These are phyloP conservation scores for Furnarius figulus DNA, from an alignment of 2,113 vertebrate species.

Conservation along the genomic window DNA sequence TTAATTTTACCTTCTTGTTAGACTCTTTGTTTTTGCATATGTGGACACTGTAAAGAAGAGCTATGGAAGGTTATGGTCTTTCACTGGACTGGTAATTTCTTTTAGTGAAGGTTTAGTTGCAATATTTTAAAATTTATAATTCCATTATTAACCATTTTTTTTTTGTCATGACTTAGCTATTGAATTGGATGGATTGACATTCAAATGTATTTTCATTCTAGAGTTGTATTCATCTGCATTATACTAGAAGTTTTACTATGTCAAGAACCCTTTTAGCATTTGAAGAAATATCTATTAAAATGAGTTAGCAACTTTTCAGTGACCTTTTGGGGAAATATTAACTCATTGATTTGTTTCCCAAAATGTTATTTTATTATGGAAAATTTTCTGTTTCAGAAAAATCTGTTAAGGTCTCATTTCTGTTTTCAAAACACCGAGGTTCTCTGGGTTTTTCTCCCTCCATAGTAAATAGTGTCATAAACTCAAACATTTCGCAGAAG, in stretches of 20 bases:
- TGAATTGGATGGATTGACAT: not conserved
- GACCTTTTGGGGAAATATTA: not conserved
- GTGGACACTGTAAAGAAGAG: not conserved
- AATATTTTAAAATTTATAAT: conserved; percentile 1
- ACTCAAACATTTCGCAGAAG: not conserved
- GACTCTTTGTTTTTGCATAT: not conserved
- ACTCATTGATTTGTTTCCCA: not conserved
- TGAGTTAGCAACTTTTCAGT: not conserved
- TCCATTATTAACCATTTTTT: not conserved
- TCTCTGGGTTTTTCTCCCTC: not conserved
- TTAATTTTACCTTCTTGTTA: not conserved
- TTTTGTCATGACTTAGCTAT: not conserved
- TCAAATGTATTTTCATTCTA: not conserved
- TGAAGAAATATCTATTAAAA: not conserved
- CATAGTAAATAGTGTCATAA: not conserved
- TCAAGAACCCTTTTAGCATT: not conserved
- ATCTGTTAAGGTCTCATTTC: not conserved
- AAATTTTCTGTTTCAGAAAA: not conserved
- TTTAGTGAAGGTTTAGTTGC: not conserved
- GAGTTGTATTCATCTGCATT: not conserved
- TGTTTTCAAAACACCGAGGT: not conserved
- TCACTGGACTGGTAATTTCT: not conserved
- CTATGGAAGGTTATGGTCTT: not conserved
- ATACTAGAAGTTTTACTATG: not conserved
- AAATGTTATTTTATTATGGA: not conserved